Conservation (phyloP, 2,797 vertebrate genomes). For the Muscicapa comitata region DNA sequence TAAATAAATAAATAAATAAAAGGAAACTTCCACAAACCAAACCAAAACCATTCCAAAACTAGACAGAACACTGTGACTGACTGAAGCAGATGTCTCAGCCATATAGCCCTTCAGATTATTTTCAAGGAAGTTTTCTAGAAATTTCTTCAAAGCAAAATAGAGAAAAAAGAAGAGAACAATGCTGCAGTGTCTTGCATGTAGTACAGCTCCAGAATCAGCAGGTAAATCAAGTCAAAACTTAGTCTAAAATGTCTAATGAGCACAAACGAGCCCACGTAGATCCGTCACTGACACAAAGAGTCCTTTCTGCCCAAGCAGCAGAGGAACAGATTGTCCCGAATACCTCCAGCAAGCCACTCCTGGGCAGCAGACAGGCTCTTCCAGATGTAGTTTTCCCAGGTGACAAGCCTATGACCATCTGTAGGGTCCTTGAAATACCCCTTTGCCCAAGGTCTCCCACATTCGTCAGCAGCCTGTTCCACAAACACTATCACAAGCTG, state of each 20-base stretch:
- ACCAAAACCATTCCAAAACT: background rate
- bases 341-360: background rate
- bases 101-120: background rate
- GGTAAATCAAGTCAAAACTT: constrained; percentile 23
- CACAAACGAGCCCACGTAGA: background rate
- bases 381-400: background rate
- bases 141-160: background rate
- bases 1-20: background rate
- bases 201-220: background rate
- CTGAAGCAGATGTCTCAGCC: background rate
- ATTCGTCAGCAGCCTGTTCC: background rate
- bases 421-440: background rate
- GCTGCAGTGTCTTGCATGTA: background rate
- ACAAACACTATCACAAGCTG: background rate
- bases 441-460: background rate
- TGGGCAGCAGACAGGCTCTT: background rate
- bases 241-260: background rate
- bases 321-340: background rate
- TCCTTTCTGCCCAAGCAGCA: background rate
- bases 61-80: background rate
- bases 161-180: background rate
- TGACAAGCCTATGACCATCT: background rate
- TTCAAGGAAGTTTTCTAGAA: background rate
- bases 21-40: background rate
- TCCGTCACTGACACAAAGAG: background rate